Base-by-base conservation (phyloP, 1,140 invertebrate species). In the Pristionchus pacificus region DNA sequence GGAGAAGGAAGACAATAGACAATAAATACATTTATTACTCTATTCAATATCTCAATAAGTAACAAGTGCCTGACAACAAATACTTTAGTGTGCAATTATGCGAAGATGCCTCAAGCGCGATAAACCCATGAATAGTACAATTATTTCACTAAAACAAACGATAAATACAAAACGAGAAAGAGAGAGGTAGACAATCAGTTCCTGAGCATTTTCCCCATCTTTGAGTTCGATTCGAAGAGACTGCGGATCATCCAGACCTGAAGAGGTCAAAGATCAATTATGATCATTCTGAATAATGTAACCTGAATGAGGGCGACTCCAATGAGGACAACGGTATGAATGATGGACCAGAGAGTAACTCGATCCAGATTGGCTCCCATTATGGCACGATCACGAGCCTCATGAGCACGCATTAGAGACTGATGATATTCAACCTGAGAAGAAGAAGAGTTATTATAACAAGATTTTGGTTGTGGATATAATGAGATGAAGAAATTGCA, bases 321-420 rank as follows among this genome's bases (percentile, higher is more conserved):
- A 10, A 86, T 61, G 85, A 86, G 84, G 6, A 85, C 68, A 28
- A 80, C 72, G 2, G 85, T 74, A 72, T 85, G 83, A 2, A 86
- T 49, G 30, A 78, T 70, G 1, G 85, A 85, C 74, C 85, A 82
- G 31, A 79, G 78, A 72, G 85, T 86, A 6, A 86, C 84, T 25
- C 84, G 76, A 32, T 82, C 81, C 77, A 85, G 85, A 71, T 85
- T 86, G 15, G 76, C 71, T 68, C 85, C 84, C 57, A 81, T 77
- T 19, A 81, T 78, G 65, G 82, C 83, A 27, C 85, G 78, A 68
- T 86, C 85, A 57, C 83, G 70, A 1, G 84, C 78, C 72, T 86
- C 85, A 65, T 80, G 81, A 70, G 83, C 83, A 38, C 78, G 77
- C 25, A 86, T 77, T 31, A 84, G 67, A 27, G 80, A 27, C 25